Percentiles rank a stretch among this genome's conserved stretches.
Conservation (phyloP, 2,797 vertebrate genomes). For the Lophotriccus pileatus region DNA sequence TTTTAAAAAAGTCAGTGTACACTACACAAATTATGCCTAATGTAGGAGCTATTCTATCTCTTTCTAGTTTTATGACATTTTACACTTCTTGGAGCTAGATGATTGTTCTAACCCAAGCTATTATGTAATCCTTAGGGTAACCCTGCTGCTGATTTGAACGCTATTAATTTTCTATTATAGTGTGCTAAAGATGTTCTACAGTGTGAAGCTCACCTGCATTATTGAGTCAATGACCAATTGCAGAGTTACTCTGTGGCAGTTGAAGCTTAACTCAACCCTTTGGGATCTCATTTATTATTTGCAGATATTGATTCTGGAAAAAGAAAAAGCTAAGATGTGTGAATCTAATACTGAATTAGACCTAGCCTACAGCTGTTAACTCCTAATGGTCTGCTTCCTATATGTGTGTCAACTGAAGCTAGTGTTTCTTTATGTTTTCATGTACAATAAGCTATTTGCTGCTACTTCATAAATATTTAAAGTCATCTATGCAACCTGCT, state of each 20-base stretch:
- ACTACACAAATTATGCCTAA: conserved; percentile 60
- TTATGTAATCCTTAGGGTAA: conserved; percentile 92
- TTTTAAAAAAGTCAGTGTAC: conserved; percentile 29
- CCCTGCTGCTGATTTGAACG: conserved; percentile 89
- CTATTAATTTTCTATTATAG: conserved; percentile 98
- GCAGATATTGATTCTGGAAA: conserved; percentile 95
- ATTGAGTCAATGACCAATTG: conserved; percentile 92
- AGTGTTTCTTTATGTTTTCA: conserved; percentile 37
- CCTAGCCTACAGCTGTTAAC: conserved; percentile 85
- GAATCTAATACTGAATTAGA: conserved; percentile 85
- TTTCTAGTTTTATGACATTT: conserved; percentile 81
- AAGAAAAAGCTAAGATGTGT: conserved; percentile 82
- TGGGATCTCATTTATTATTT: conserved; percentile 99
- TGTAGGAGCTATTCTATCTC: conserved; percentile 50
- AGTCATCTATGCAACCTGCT: background rate
- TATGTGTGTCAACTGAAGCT: conserved; percentile 30
- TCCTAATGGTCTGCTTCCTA: conserved; percentile 71
- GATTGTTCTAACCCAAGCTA: conserved; percentile 88
- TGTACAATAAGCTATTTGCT: conserved; percentile 9
- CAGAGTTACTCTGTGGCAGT: conserved; percentile 84
- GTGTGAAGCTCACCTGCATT: conserved; percentile 89
- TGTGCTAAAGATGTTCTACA: conserved; percentile 90
- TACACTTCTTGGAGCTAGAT: conserved; percentile 80
- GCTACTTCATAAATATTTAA: conserved; percentile 38
- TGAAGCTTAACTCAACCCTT: conserved; percentile 88